phyloP scores from a whole-genome alignment of 1,140 invertebrate species.

The Maconellicoccus hirsutus region DNA sequence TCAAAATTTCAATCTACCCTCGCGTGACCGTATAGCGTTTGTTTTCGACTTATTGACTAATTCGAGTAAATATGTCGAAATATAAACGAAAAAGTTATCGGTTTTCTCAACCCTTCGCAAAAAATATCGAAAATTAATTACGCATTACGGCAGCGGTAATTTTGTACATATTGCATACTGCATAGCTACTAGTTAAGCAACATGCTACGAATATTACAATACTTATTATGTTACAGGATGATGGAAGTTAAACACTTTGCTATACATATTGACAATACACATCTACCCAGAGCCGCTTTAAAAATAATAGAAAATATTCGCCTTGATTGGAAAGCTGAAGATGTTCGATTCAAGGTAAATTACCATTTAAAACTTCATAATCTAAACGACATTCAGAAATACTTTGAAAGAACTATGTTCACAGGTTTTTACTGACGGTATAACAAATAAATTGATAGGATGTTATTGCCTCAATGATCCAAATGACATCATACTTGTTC shows the following conservation, averaged over 20 bases:
- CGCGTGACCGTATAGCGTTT: neutral
- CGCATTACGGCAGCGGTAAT: too few relatives aligned
- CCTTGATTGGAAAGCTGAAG: neutral
- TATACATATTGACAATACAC: neutral
- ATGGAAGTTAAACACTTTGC: constrained; percentile 12
- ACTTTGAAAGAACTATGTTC: neutral
- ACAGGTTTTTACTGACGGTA: constrained; percentile 87
- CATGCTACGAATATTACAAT: too few relatives aligned
- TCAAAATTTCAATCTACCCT: neutral
- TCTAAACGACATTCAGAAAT: neutral
- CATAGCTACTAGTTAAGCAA: too few relatives aligned
- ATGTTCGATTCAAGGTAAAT: constrained; percentile 11
- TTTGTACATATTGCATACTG: too few relatives aligned
- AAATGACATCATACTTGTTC: constrained; percentile 65
- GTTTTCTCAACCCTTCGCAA: neutral
- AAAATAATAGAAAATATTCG: constrained; percentile 11
- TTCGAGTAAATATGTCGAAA: neutral
- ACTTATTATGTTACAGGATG: neutral
- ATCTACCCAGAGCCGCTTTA: neutral
- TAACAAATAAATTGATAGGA: constrained; percentile 85
- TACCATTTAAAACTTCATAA: neutral
- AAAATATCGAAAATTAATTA: too few relatives aligned
- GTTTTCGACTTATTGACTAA: neutral
- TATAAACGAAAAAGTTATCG: too few relatives aligned
- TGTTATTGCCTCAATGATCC: constrained; percentile 43